Conservation (phyloP, 1,140 invertebrate species). For the Heliconius melpomene region DNA sequence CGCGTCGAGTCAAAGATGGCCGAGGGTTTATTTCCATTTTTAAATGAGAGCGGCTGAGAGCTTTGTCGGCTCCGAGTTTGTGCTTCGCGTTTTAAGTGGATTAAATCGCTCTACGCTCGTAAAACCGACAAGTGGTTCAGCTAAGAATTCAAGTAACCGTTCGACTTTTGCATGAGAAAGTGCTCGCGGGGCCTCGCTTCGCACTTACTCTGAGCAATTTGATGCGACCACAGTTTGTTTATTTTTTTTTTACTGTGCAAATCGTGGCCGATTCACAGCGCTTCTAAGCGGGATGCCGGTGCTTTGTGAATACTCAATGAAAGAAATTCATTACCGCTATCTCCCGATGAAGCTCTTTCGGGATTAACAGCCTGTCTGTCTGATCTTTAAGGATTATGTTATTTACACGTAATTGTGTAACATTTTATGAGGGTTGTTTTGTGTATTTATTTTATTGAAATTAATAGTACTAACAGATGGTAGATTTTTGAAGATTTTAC, state of each 20-base stretch:
- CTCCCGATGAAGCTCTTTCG: constrained; percentile 50
- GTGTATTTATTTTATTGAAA: neutral
- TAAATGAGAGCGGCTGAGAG: constrained; percentile 80
- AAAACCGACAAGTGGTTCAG: constrained; percentile 80
- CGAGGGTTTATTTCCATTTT: constrained; percentile 80
- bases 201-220: constrained; percentile 68
- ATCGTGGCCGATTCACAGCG: constrained; percentile 57
- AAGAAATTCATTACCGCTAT: constrained; percentile 73
- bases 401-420: constrained; percentile 29
- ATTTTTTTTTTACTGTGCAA: constrained; percentile 62
- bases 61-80: constrained; percentile 79
- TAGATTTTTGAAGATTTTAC: neutral
- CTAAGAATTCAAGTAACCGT: constrained; percentile 80
- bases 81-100: constrained; percentile 81
- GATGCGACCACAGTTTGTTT: constrained; percentile 57
- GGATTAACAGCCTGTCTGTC: constrained; percentile 50
- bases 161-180: constrained; percentile 81
- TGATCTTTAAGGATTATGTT: constrained; percentile 43
- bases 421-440: constrained; percentile 8
- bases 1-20: constrained; percentile 78
- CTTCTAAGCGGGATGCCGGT: constrained; percentile 55
- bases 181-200: constrained; percentile 67
- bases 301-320: constrained; percentile 72
- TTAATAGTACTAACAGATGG: neutral
- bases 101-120: constrained; percentile 80